Base-by-base conservation (phyloP, 2,888 invertebrate species). In the Thecocarcelia acutangulata region DNA sequence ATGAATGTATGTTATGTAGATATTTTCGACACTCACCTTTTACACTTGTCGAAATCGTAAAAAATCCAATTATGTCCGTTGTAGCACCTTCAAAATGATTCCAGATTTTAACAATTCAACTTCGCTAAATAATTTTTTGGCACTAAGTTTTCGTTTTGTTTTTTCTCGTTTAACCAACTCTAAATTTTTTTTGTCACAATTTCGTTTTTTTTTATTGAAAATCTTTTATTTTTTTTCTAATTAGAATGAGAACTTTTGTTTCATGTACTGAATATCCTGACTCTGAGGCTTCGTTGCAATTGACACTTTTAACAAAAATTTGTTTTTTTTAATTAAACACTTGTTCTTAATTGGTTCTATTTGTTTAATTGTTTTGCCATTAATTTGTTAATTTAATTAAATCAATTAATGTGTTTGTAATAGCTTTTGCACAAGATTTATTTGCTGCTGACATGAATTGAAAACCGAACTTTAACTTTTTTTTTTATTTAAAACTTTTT, bases 21-120 rank as follows among this genome's bases (percentile, higher is more conserved):
- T 17, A 12, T 13, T 24, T 28, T 17, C 0, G 17, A 11, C 80
- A 81, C 80, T 80, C 79, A 79, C 83, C 69, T 82, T 82, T 75
- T 79, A 81, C 59, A 79, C 69, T 83, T 56, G 83, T 73, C 63
- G 61, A 59, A 46, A 42, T 70, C 21, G 37, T 61, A 48, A 66
- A 61, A 78, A 78, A 78, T 82, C 82, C 82, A 82, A 75, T 66
- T 68, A 46, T 21, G 19, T 54, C 52, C 50, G 48, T 58, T 56
- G 15, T 58, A 12, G 37, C 19, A 42, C 59, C n/a, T 15, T 33
- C 13, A 56, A 58, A 69, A 15, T 44, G 44, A 56, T 59, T 28
- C 6, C 21, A 46, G 54, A 46, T 44, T 21, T 58, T 12, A 33
- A n/a, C 46, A 37, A 8, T 56, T 73, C 5, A 44, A 44, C n/a